Percentiles rank a stretch among this genome's conserved stretches.
These are phyloP conservation scores for Eufriesea mexicana DNA, from an alignment of 1,140 invertebrate genomes.

Conservation along the genomic window DNA sequence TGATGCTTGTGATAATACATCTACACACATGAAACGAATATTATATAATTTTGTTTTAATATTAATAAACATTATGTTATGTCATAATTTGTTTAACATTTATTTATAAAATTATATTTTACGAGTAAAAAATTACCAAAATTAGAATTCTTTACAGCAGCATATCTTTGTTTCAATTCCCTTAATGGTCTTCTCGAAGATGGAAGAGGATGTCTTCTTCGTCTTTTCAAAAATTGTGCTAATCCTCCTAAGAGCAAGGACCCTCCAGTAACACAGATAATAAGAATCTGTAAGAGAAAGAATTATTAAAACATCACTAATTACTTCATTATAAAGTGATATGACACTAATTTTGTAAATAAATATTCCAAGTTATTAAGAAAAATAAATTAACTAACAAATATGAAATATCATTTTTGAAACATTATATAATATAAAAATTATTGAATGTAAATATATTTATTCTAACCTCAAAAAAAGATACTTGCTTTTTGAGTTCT, in stretches of 20 bases:
- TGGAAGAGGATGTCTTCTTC: constrained; percentile 75
- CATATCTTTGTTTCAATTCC: constrained; percentile 76
- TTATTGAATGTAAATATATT: constrained; percentile 54
- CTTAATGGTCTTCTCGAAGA: constrained; percentile 70
- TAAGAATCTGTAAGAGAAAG: constrained; percentile 73
- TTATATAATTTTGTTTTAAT: neutral
- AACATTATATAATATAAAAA: constrained; percentile 71
- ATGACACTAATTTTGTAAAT: constrained; percentile 5
- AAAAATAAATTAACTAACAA: neutral
- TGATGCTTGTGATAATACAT: constrained; percentile 79
- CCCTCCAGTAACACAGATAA: constrained; percentile 78
- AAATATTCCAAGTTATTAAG: neutral
- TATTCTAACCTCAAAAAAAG: constrained; percentile 65
- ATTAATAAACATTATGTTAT: neutral
- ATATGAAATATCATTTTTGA: neutral
- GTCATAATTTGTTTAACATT: neutral
- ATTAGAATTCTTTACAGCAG: constrained; percentile 77
- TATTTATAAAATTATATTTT: neutral
- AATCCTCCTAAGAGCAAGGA: constrained; percentile 78
- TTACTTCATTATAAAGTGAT: neutral
- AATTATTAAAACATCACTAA: constrained; percentile 8
- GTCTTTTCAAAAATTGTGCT: constrained; percentile 80
- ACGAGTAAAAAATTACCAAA: constrained; percentile 73
- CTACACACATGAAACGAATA: constrained; percentile 60
- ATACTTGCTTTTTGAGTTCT: constrained; percentile 78